Evolutionary conservation across 2,113 vertebrate genomes (phyloP), one percentile per base, ranked within the genome.

Genomic region (Progne subis): DNA sequence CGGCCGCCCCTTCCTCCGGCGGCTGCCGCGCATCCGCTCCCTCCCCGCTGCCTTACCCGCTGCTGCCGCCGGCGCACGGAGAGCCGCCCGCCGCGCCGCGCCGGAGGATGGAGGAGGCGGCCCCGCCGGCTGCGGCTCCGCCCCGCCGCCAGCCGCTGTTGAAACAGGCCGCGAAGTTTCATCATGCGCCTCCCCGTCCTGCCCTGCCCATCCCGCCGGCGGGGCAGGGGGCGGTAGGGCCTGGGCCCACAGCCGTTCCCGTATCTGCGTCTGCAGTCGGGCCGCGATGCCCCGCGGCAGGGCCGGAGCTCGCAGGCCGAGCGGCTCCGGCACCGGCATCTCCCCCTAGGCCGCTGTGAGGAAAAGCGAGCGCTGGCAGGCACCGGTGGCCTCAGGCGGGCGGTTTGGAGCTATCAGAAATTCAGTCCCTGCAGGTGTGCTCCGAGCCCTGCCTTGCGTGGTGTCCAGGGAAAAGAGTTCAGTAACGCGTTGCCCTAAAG

Each of bases 161-260:
- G 96, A 92, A 96, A 97, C 81, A 26, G 46, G 10, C 24, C 14
- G 59, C 21, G 11, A 56, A 86, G 88, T 96, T 97, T 96, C 96
- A 89, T 97, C 96, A 97, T 91, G 53, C 28, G 3, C 5, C 2
- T 26, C 18, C 50, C 9, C 3, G 18, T 11, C 17, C 37, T 5
- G 32, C 14, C 12, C 12, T 55, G 59, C 26, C 47, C n/a, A n/a
- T n/a, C n/a, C n/a, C 32, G 18, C 10, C 7, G 47, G 55, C 34
- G 28, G 28, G 18, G 12, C 3, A 16, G 16, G 17, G 14, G 28
- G 6, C 12, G 39, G 39, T 4, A 8, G 5, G 44, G 32, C 6
- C 23, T 2, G 18, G n/a, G 59, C 41, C 23, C 34, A 0, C 18
- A 0, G 14, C 29, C 5, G 1, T 7, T 1, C 2, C 17, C 12